phyloP scores from a whole-genome alignment of 2,888 invertebrate genomes.

The Nephrotoma flavescens region DNA sequence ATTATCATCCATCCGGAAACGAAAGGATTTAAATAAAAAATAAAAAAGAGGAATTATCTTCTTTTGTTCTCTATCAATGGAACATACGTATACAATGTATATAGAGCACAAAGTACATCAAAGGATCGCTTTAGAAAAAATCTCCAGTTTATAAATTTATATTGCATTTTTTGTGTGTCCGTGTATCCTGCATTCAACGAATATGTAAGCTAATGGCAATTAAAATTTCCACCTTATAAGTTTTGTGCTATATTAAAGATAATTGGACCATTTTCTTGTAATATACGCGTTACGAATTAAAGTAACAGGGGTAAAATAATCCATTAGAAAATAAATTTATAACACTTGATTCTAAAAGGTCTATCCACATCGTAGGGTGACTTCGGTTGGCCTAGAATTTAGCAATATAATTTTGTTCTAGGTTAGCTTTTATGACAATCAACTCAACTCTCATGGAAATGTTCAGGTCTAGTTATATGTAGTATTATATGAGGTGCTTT shows the following conservation, averaged over 20 bases:
- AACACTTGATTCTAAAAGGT: no score
- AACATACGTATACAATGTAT: background rate
- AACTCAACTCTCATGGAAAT: no score
- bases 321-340: no score
- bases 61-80: background rate
- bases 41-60: background rate
- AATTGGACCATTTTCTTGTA: background rate
- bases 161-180: background rate
- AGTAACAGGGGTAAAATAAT: background rate
- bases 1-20: background rate
- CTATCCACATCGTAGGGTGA: no score
- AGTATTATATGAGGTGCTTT: no score
- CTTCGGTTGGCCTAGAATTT: no score
- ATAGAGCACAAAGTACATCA: background rate
- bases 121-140: background rate
- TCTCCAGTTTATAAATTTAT: background rate
- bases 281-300: background rate
- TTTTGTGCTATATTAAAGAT: background rate
- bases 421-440: no score
- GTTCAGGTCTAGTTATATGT: no score
- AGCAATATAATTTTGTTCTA: no score
- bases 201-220: background rate
- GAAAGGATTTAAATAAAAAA: background rate
- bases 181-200: background rate
- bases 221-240: background rate